Percentiles rank a stretch among this genome's conserved stretches.
Conservation (phyloP, 2,797 vertebrate species). For the Lateolabrax maculatus region DNA sequence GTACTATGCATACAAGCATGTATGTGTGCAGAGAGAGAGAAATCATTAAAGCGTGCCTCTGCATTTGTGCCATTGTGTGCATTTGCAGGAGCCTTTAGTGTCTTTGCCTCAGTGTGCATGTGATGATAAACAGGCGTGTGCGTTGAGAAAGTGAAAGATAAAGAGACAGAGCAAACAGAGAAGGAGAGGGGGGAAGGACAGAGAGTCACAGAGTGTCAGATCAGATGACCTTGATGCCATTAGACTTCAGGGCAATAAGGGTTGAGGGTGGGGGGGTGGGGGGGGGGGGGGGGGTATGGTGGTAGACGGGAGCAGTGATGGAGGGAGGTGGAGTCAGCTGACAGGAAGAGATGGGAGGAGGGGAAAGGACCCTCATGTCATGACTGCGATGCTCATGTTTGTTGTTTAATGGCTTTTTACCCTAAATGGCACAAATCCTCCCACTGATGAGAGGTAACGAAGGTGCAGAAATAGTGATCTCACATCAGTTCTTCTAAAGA, state of each 20-base stretch:
- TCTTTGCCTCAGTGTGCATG: slow-evolving; percentile 21
- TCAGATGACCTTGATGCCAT: slow-evolving; percentile 83
- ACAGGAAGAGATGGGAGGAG: slow-evolving; percentile 63
- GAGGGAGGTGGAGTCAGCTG: slow-evolving; percentile 66
- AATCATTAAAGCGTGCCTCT: slow-evolving; percentile 48
- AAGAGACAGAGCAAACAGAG: slow-evolving; percentile 13
- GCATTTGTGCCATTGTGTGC: slow-evolving; percentile 41
- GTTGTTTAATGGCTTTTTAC: slow-evolving; percentile 10
- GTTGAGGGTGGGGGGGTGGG: slow-evolving; percentile 37
- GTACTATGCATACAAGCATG: slow-evolving; percentile 58
- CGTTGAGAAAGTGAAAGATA: slow-evolving; percentile 27
- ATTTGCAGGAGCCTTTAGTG: slow-evolving; percentile 11
- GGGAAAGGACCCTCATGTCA: slow-evolving; percentile 49
- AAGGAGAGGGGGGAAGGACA: slow-evolving; percentile 12
- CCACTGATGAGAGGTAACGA: slow-evolving; percentile 3
- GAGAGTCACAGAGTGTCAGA: slow-evolving; percentile 56
- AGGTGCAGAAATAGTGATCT: slow-evolving; percentile 4
- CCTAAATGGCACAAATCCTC: not conserved
- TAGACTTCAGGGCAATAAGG: slow-evolving; percentile 64
- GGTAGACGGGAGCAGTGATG: slow-evolving; percentile 27
- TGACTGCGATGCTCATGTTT: slow-evolving; percentile 54
- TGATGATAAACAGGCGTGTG: slow-evolving; percentile 31
- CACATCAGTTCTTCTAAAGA: not conserved
- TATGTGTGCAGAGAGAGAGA: slow-evolving; percentile 41
- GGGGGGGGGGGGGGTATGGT: slow-evolving; percentile 37